Conservation (phyloP, 2,113 vertebrate species). For the Brachypodius melanocephalos region DNA sequence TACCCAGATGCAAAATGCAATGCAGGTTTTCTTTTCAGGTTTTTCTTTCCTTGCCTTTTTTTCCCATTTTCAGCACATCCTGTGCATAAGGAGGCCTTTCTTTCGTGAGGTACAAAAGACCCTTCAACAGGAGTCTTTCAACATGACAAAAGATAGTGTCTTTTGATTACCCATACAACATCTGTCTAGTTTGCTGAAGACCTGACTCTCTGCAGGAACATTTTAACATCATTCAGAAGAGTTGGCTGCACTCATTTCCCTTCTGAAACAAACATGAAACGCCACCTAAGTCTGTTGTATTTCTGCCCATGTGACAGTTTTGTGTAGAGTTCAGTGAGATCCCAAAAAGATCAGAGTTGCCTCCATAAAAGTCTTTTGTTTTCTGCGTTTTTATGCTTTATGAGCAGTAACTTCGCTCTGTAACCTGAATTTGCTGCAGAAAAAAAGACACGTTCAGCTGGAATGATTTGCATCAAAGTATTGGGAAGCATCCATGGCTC, state of each 20-base stretch:
- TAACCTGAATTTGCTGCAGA: not conserved
- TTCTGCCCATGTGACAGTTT: not conserved
- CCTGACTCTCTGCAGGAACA: not conserved
- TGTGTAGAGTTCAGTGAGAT: not conserved
- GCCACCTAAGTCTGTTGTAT: not conserved
- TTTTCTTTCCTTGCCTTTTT: not conserved
- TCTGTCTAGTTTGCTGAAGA: conserved; percentile 1
- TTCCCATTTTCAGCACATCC: not conserved
- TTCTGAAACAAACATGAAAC: not conserved
- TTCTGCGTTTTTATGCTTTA: not conserved
- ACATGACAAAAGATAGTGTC: conserved; percentile 10
- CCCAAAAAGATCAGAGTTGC: not conserved
- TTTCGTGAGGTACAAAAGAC: not conserved
- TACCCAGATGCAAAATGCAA: not conserved
- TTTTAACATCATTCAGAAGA: not conserved
- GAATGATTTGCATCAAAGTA: not conserved
- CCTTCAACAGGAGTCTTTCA: conserved; percentile 31
- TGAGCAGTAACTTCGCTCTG: not conserved
- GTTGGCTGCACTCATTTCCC: not conserved
- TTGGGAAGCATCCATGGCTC: not conserved
- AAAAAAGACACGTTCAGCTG: not conserved
- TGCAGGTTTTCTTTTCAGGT: not conserved
- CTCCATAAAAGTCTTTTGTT: not conserved
- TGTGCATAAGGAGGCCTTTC: not conserved
- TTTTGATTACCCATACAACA: not conserved